These are phyloP conservation scores for Tokudaia muenninki DNA, from an alignment of 2,797 vertebrate species.

Conservation along the genomic window DNA sequence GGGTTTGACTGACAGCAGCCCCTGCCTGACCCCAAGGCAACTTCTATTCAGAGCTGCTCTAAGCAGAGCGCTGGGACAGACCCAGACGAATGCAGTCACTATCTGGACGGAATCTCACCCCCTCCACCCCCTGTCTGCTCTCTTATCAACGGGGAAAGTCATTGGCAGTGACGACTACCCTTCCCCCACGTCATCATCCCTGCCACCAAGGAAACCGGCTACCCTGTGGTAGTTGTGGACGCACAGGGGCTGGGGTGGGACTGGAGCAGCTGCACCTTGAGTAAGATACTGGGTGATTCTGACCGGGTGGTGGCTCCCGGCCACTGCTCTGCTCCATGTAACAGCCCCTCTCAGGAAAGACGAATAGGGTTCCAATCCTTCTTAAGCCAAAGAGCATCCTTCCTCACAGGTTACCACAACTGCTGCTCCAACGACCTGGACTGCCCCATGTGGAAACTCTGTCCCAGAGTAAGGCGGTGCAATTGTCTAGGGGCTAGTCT, in stretches of 20 bases:
- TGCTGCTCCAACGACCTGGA: not conserved
- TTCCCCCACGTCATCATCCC: not conserved
- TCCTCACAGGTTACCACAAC: not conserved
- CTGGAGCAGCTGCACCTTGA: not conserved
- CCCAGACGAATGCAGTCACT: not conserved
- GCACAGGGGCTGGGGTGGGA: not conserved
- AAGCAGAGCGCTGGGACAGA: not conserved
- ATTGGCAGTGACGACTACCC: accelerated
- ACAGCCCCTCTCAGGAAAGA: not conserved
- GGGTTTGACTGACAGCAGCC: not conserved
- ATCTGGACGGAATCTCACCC: accelerated
- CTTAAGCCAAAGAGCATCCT: not conserved
- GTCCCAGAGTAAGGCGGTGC: not conserved
- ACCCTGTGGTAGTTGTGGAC: not conserved
- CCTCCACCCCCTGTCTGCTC: not conserved
- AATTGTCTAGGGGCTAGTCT: too few relatives aligned
- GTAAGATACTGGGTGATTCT: not conserved
- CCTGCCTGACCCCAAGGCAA: not conserved
- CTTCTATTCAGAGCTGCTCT: not conserved
- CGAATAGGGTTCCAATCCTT: not conserved
- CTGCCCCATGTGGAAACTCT: not conserved
- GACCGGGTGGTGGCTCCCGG: accelerated
- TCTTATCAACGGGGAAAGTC: not conserved
- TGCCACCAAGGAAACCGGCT: not conserved
- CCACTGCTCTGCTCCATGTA: not conserved